Evolutionary conservation across 2,113 vertebrate genomes (phyloP), one percentile per base, ranked within the genome.

Genomic region (Propithecus coquereli): DNA sequence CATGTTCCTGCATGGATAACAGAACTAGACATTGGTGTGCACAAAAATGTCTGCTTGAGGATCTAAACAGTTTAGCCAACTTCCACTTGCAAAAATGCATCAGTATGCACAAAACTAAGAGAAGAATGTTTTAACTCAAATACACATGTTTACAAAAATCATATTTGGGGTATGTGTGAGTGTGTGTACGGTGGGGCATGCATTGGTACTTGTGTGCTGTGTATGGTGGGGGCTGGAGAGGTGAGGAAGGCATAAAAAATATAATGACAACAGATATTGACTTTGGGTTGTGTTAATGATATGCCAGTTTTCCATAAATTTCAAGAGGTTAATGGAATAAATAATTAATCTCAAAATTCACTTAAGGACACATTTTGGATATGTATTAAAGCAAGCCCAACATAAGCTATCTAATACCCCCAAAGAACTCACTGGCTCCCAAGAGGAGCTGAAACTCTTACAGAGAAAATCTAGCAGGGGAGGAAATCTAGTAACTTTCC

Each of bases 291-390:
- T 96, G 74, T 97, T 98, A 97, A 98, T 97, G 88, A 94, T 96
- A 97, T 94, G 92, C 94, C 92, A 97, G 57, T 88, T 97, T 97
- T 84, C 96, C 98, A 97, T 89, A 94, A 71, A 97, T 98, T 97
- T 97, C 95, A 23, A 85, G 94, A 96, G 96, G 96, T 97, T 98
- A 98, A 98, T 98, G 96, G 89, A 79, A 94, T 98, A 97, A 98
- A 94, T 95, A 96, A 93, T 86, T 97, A 82, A 85, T 90, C 80
- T 94, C 86, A 96, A 98, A 95, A 65, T 91, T 96, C 57, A 81
- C 23, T 92, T 86, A 74, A 94, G 95, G 94, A 95, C 95, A 32
- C 76, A 73, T 94, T 97, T 96, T 92, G 87, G 95, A 97, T 98
- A 97, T 96, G 68, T 87, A 91, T 97, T 96, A 93, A 92, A 84